Evolutionary conservation across 2,888 invertebrate genomes (phyloP).

Genomic region (Lasioglossum vierecki): DNA sequence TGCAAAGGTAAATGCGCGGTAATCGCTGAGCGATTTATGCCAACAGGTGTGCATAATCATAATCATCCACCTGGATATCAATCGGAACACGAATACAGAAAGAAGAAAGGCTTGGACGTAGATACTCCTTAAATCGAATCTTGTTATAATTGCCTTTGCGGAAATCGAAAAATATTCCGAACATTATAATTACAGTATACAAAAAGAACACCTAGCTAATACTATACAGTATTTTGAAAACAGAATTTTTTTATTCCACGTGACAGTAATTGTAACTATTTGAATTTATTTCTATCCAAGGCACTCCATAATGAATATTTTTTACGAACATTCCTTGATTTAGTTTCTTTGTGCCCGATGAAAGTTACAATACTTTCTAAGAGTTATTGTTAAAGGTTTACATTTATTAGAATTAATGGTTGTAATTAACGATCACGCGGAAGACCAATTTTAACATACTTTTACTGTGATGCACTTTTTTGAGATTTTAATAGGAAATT

Average conservation of each 20-base stretch:
- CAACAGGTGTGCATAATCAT: slow-evolving; percentile 77
- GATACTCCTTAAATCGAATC: slow-evolving; percentile 49
- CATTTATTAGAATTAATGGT: not conserved
- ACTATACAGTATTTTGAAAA: slow-evolving; percentile 30
- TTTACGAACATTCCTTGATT: not conserved
- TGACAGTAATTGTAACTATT: not conserved
- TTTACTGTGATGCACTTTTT: slow-evolving; percentile 56
- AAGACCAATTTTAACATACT: slow-evolving; percentile 22
- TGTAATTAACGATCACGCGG: slow-evolving; percentile 13
- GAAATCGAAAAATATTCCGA: slow-evolving; percentile 19
- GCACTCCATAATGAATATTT: not conserved
- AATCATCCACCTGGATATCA: slow-evolving; percentile 78
- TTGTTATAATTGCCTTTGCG: slow-evolving; percentile 29
- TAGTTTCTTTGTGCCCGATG: not conserved
- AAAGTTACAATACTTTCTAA: not conserved
- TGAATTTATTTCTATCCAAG: not conserved
- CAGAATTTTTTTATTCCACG: slow-evolving; percentile 15
- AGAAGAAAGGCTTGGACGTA: slow-evolving; percentile 72
- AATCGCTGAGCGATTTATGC: slow-evolving; percentile 78
- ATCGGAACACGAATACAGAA: slow-evolving; percentile 76
- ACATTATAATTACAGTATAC: slow-evolving; percentile 17
- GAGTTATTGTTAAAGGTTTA: slow-evolving; percentile 1
- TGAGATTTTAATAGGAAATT: slow-evolving; percentile 25
- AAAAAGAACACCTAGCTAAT: slow-evolving; percentile 7
- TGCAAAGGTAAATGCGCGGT: slow-evolving; percentile 78